Evolutionary conservation across 2,888 invertebrate species (phyloP).

Genomic region (Hedya salicella): DNA sequence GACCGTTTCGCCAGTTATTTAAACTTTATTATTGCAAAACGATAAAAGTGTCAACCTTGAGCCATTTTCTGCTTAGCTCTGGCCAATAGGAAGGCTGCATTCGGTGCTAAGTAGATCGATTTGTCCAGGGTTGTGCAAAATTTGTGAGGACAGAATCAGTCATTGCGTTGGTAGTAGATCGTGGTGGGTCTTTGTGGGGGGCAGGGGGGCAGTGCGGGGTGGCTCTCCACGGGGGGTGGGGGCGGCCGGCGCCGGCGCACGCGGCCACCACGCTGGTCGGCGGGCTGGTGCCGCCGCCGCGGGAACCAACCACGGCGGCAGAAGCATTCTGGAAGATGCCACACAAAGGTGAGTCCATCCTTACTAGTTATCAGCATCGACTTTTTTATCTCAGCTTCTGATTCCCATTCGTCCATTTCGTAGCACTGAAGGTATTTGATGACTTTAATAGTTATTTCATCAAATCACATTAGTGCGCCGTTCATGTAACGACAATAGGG

Average conservation of each 20-base stretch:
- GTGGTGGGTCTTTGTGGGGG: conserved; percentile 47
- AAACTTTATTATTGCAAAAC: neutral
- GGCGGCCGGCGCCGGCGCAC: conserved; percentile 86
- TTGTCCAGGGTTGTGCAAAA: conserved; percentile 32
- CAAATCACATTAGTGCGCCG: no score
- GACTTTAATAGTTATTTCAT: no score
- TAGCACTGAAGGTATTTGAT: no score
- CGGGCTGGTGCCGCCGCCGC: conserved; percentile 89
- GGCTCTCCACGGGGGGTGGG: conserved; percentile 86
- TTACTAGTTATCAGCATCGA: neutral
- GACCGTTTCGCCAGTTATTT: conserved; percentile 16
- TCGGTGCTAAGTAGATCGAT: conserved; percentile 20
- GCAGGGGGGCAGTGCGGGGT: conserved; percentile 68
- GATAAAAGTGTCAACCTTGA: conserved; percentile 35
- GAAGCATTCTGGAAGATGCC: conserved; percentile 95
- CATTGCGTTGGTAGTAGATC: conserved; percentile 41
- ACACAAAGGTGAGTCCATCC: conserved; percentile 88
- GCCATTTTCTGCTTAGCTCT: neutral
- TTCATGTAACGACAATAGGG: no score
- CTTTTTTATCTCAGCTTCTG: no score
- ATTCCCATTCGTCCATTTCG: no score
- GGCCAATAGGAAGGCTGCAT: conserved; percentile 26
- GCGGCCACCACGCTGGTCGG: conserved; percentile 86
- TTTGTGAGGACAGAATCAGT: conserved; percentile 35
- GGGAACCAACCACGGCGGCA: conserved; percentile 89